Evolutionary conservation across 2,888 invertebrate genomes (phyloP).

Genomic region (Drosophila borborema): DNA sequence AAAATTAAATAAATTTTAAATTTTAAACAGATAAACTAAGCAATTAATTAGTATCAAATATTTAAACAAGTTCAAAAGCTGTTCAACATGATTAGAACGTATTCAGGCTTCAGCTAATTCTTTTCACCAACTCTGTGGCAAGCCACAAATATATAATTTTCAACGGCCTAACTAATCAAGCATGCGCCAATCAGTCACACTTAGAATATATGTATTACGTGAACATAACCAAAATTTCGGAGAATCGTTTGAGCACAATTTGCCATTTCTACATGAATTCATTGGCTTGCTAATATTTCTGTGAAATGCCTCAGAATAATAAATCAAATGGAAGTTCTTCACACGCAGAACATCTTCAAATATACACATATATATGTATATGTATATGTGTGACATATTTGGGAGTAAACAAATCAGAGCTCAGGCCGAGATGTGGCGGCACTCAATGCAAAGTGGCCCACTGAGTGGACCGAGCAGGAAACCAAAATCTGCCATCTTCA

Average conservation of each 20-base stretch:
- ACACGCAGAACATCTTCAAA: slow-evolving; percentile 12
- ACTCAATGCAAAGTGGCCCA: slow-evolving; percentile 14
- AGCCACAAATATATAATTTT: not conserved
- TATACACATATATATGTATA: not conserved
- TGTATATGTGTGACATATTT: slow-evolving; percentile 21
- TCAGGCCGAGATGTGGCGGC: not conserved
- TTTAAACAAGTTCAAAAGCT: no score
- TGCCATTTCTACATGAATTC: not conserved
- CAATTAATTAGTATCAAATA: no score
- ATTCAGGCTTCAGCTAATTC: no score
- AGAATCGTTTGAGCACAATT: not conserved
- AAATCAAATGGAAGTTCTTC: slow-evolving; percentile 14
- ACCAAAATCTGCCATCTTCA: slow-evolving; percentile 23
- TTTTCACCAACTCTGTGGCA: not conserved
- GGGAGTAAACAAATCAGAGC: slow-evolving; percentile 22
- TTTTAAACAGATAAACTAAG: no score
- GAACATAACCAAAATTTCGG: not conserved
- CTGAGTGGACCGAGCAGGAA: slow-evolving; percentile 9
- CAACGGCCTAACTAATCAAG: not conserved
- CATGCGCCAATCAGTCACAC: not conserved
- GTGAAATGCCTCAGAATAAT: slow-evolving; percentile 5
- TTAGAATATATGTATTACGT: not conserved
- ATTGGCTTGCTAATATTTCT: not conserved
- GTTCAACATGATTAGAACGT: no score
- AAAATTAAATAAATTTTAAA: no score